Base-by-base conservation (phyloP, 2,797 vertebrate genomes). In the Paramormyrops hopkinsi region DNA sequence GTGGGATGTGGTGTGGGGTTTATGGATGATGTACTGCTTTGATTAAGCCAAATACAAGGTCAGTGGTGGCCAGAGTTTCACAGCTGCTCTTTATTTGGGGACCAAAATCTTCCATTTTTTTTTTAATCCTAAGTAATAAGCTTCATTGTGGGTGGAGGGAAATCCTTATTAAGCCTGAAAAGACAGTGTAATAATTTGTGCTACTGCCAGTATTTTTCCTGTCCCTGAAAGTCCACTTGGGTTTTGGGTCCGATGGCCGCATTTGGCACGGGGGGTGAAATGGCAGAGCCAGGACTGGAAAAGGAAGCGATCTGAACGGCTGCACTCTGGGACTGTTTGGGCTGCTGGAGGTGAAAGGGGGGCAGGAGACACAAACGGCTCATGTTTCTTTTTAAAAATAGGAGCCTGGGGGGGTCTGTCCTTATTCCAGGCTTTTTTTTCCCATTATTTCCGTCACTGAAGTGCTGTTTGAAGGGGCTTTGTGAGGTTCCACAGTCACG, bases 1-100 rank as follows among this genome's bases (percentile, higher is more conserved):
- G 76, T 19, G 88, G 90, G 90, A 88, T 22, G 14, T 17, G 79
- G 86, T 90, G 90, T 79, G 51, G 59, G 88, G 76, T 86, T 53
- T 48, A 69, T 33, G 59, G 53, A 46, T 90, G 84, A 51, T 82
- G 69, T 69, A 48, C 44, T 88, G 41, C 86, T 41, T 88, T 79
- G 46, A 59, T 86, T 56, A 79, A 53, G 65, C 86, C 69, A 53
- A 82, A 90, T 87, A 17, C 19, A 51, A 51, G 69, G 89, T 73
- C 29, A 44, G 76, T 79, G 85, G 37, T 69, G 25, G 69, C 82
- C 79, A 41, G 25, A 69, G 44, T 88, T 89, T 87, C 87, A 88
- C 89, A 90, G 90, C 53, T 88, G 86, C 69, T 84, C 65, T 46
- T n/a, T 4, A 7, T 82, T 73, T 50, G 82, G 89, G 82, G 82